Evolutionary conservation across 2,888 invertebrate species (phyloP).

Genomic region (Sepiola atlantica): DNA sequence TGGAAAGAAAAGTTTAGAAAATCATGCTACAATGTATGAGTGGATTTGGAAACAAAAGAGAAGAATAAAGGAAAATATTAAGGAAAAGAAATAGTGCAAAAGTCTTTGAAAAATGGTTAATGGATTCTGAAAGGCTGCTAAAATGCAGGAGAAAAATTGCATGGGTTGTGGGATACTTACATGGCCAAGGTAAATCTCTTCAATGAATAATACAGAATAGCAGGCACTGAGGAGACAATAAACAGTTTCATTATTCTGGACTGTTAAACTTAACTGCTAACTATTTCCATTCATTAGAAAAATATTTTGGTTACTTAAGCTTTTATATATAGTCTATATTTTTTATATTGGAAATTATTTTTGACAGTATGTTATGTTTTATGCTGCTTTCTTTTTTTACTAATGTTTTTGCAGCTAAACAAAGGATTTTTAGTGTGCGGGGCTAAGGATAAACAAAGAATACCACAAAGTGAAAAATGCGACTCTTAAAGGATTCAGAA

Average conservation of each 20-base stretch:
- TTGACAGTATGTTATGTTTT: too few relatives aligned
- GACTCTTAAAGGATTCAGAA: too few relatives aligned
- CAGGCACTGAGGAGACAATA: conserved; percentile 60
- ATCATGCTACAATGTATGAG: not conserved
- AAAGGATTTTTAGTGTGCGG: too few relatives aligned
- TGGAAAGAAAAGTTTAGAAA: not conserved
- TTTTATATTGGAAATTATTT: too few relatives aligned
- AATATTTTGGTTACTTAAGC: not conserved
- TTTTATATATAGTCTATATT: not conserved
- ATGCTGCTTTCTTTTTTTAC: too few relatives aligned
- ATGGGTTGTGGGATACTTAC: conserved; percentile 56
- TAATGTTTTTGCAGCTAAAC: too few relatives aligned
- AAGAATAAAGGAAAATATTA: not conserved
- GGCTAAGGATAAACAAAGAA: too few relatives aligned
- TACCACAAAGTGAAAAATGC: too few relatives aligned
- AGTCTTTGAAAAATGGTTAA: conserved; percentile 38
- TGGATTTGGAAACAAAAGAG: not conserved
- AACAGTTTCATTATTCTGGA: not conserved
- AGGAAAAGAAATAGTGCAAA: not conserved
- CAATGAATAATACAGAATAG: conserved; percentile 65
- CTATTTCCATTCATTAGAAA: not conserved
- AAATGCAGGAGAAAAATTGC: not conserved
- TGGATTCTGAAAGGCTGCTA: not conserved
- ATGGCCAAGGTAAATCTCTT: conserved; percentile 60
- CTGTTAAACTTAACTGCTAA: not conserved